Base-by-base conservation (phyloP, 2,113 vertebrate species). In the Megaleporinus macrocephalus region DNA sequence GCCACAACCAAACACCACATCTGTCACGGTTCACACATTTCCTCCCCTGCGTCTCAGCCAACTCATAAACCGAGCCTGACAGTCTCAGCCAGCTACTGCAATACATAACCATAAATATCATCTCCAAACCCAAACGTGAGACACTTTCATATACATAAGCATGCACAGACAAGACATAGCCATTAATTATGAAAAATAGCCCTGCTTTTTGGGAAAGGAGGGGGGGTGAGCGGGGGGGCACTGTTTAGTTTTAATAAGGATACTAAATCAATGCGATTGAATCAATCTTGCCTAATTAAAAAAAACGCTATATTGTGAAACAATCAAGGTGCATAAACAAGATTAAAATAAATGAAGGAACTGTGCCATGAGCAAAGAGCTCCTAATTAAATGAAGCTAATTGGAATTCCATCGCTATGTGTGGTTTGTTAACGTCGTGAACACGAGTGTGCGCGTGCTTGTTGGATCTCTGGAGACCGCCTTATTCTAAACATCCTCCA, bases 261-360 rank as follows among this genome's bases (percentile, higher is more conserved):
- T 84, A 86, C 81, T 65, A 55, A 93, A 93, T 94, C 93, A 80
- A 93, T 94, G 86, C 79, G 87, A 90, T 92, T 88, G 86, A 92
- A 92, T 94, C 91, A 94, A 92, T 91, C 88, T 73, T 22, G 80
- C 80, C 89, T 93, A 91, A 94, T 93, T 92, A 91, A 91, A 93
- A 91, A 93, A 90, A 90, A 87, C 82, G 82, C 84, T 85, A 85
- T 90, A 92, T 87, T 90, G 90, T 87, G 85, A 93, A 91, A 90
- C 89, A 90, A 94, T 94, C 89, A 91, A 91, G 91, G 87, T 89
- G 90, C 86, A 90, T 88, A 92, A 94, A 93, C 88, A 88, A 92
- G 90, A 93, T 93, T 91, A 92, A 90, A 93, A 94, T 88, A 90
- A 93, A 93, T 93, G 91, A 90, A 88, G 82, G 82, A 87, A 91